Base-by-base conservation (phyloP, 2,113 vertebrate genomes). In the Channa argus region DNA sequence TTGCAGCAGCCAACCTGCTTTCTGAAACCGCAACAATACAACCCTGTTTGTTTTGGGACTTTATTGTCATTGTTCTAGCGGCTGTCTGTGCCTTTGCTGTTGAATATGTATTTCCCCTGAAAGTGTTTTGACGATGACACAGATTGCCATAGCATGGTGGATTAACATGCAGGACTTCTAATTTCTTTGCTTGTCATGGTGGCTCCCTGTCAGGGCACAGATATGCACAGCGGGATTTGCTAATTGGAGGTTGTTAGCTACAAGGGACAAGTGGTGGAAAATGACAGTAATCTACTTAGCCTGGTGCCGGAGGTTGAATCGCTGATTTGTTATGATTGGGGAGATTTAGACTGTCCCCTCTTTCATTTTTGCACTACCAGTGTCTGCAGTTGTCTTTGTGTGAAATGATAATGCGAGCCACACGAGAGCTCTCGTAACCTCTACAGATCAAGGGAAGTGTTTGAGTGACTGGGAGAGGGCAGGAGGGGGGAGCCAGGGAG, bases 211-310 rank as follows among this genome's bases (percentile, higher is more conserved):
- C 94, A 95, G 91, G 92, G 67, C 90, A 74, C 78, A 88, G 93
- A 94, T 91, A 93, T 93, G 90, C 92, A 77, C 87, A 94, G 85
- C 82, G 63, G 89, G 88, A 93, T 95, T 95, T 95, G 91, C 91
- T 96, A 95, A 95, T 93, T 95, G 93, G 92, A 95, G 93, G 82
- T 90, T 92, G 94, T 95, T 94, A 89, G 89, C 93, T 92, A 93
- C 90, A 81, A 94, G 94, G 93, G 93, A 94, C 92, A 93, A 95
- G 93, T 92, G 93, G 84, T 93, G 93, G 93, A 93, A 94, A 89
- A 92, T 95, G 87, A 94, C 93, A 91, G 92, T 94, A 95, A 94
- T 95, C 89, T 87, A 88, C 93, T 95, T 93, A 91, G 88, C 91
- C 93, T 79, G 89, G 89, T 94, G 88, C 83, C 91, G 86, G 89